Evolutionary conservation across 2,888 invertebrate genomes (phyloP).

Genomic region (Julus scandinavius): DNA sequence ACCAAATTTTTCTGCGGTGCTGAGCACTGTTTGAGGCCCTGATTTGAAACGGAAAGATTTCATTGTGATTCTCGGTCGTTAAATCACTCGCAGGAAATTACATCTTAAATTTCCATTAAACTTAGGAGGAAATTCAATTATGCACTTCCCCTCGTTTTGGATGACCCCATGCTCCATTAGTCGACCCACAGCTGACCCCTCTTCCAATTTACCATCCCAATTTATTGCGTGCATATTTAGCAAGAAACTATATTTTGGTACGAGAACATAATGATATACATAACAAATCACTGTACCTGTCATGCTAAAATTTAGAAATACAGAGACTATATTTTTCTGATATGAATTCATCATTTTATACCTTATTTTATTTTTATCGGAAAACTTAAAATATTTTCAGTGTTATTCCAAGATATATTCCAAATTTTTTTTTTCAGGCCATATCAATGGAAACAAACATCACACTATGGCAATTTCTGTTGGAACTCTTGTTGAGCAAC

Average conservation of each 20-base stretch:
- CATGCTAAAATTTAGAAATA: neutral
- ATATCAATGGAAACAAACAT: conserved; percentile 68
- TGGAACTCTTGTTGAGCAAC: conserved; percentile 70
- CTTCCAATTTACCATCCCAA: neutral
- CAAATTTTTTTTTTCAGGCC: conserved; percentile 6
- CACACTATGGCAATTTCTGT: conserved; percentile 74
- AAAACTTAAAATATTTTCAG: no score
- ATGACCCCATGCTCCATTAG: neutral
- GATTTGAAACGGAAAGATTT: conserved; percentile 23
- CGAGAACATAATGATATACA: neutral
- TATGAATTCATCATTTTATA: no score
- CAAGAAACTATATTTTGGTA: neutral
- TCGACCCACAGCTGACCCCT: neutral
- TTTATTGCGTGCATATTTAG: neutral
- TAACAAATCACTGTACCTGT: neutral
- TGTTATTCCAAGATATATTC: no score
- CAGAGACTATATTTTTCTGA: no score
- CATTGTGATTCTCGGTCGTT: neutral
- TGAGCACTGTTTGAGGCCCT: neutral
- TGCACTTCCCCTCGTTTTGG: neutral
- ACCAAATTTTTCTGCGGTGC: neutral
- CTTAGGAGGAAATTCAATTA: conserved; percentile 26
- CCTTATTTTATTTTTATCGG: no score
- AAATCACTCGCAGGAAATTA: conserved; percentile 26
- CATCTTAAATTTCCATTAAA: conserved; percentile 23